Percentiles rank a stretch among this genome's conserved stretches.
These are phyloP conservation scores for Gymnocephalus cernua DNA, from an alignment of 2,113 vertebrate genomes.

Conservation along the genomic window DNA sequence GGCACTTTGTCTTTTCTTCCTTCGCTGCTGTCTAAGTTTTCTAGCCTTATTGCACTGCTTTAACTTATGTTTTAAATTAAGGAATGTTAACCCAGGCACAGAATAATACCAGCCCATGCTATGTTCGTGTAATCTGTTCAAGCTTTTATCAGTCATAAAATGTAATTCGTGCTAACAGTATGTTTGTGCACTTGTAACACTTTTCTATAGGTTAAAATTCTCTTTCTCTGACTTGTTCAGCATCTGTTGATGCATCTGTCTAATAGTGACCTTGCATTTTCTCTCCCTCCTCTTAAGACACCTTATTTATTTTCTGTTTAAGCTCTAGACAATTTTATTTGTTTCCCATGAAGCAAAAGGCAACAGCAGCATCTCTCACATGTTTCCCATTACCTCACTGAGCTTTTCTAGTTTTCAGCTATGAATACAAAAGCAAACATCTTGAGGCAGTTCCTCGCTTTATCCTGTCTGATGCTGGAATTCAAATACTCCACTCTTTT, in stretches of 20 bases:
- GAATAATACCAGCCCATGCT: neutral
- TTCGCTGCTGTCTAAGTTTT: conserved; percentile 8
- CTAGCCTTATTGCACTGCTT: conserved; percentile 26
- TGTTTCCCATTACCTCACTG: conserved; percentile 4
- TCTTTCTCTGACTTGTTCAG: conserved; percentile 6
- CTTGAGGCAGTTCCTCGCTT: conserved; percentile 37
- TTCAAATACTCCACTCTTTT: conserved; percentile 21
- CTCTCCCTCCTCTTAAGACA: conserved; percentile 9
- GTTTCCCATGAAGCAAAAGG: conserved; percentile 19
- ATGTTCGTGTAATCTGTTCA: neutral
- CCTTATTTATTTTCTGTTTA: conserved; percentile 15
- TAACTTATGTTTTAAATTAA: neutral
- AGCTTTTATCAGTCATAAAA: neutral
- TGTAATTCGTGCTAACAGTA: neutral
- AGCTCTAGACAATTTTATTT: neutral
- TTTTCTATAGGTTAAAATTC: neutral
- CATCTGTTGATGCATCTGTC: neutral
- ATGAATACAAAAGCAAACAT: conserved; percentile 46
- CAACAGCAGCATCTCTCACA: conserved; percentile 25
- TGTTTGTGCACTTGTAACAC: neutral
- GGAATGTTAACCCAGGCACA: neutral
- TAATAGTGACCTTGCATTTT: conserved; percentile 21
- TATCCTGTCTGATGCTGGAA: conserved; percentile 17
- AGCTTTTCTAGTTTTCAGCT: conserved; percentile 38
- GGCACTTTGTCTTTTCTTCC: conserved; percentile 39